Evolutionary conservation across 1,140 invertebrate genomes (phyloP), one percentile per base, ranked within the genome.

Genomic region (Drosophila insularis): DNA sequence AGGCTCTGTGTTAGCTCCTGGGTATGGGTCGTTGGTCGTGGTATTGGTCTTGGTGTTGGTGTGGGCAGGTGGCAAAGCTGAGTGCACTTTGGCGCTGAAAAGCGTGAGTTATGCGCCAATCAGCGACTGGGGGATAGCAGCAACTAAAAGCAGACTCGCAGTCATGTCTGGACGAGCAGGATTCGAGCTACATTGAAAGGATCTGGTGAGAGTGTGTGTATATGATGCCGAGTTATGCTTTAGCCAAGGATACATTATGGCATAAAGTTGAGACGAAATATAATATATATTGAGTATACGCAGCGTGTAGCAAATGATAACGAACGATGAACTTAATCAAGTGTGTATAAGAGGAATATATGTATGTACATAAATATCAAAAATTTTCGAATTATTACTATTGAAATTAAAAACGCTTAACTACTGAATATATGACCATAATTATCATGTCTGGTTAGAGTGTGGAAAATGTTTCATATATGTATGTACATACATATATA

Each of bases 31-130:
- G 27, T 27, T 27, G 27, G 27, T 27, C 27, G 27, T 27, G 5
- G 27, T 27, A 5, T 27, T 27, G 27, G 27, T 27, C 27, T 4
- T 27, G 5, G 27, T 27, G 27, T 17, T 8, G 19, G 14, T 11
- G 17, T 32, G 7, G 37, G 43, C 66, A 67, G 35, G 53, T 19
- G 31, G 55, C 6, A 17, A 37, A 50, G 63, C 66, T 78, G 79
- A 81, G 79, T 81, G 79, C 79, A 81, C 79, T 81, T 78, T 78
- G 70, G 59, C 67, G 79, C 66, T 78, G 79, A 81, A 84, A 82
- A 68, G 65, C 72, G 80, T 84, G 80, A 84, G 80, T 79, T 82
- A 81, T 82, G 61, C 78, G 27, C 63, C 70, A 50, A 39, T 31
- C 59, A 31, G 43, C 21, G 13, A 13, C 14, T 13, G 43, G 11